These are phyloP conservation scores for Micropterix aruncella DNA, from an alignment of 2,888 invertebrate species.

Conservation along the genomic window DNA sequence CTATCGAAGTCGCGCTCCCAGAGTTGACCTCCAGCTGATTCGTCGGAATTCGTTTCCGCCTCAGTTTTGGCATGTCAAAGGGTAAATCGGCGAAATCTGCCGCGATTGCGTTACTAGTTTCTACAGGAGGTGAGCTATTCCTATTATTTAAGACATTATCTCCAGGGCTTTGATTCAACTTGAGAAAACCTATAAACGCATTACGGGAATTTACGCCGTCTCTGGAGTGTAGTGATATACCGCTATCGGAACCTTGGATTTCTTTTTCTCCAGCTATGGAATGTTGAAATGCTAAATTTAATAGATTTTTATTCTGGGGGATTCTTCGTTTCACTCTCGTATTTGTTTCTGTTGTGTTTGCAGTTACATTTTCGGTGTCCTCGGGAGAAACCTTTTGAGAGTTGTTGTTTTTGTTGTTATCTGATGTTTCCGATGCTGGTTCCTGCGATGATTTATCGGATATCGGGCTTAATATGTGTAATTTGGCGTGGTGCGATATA, in stretches of 20 bases:
- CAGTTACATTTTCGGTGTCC: constrained; percentile 34
- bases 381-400: constrained; percentile 67
- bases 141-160: constrained; percentile 23
- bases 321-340: constrained; percentile 49
- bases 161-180: constrained; percentile 39
- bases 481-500: constrained; percentile 55
- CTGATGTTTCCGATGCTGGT: constrained; percentile 69
- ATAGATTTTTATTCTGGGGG: constrained; percentile 63
- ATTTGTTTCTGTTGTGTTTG: constrained; percentile 30
- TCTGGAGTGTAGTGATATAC: constrained; percentile 74
- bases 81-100: constrained; percentile 68
- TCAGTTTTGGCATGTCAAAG: constrained; percentile 80
- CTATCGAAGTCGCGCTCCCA: constrained; percentile 58
- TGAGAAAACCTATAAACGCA: constrained; percentile 41
- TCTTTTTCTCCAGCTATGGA: constrained; percentile 54
- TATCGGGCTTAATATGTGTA: constrained; percentile 79
- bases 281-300: constrained; percentile 50
- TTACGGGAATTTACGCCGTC: constrained; percentile 60
- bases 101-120: constrained; percentile 36
- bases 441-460: constrained; percentile 85
- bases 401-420: constrained; percentile 66
- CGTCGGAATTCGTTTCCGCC: constrained; percentile 49
- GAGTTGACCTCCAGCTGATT: constrained; percentile 57
- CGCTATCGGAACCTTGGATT: constrained; percentile 77
- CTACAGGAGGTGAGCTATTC: constrained; percentile 15